Evolutionary conservation across 2,888 invertebrate species (phyloP).

Genomic region (Sylvicola fuscatus): DNA sequence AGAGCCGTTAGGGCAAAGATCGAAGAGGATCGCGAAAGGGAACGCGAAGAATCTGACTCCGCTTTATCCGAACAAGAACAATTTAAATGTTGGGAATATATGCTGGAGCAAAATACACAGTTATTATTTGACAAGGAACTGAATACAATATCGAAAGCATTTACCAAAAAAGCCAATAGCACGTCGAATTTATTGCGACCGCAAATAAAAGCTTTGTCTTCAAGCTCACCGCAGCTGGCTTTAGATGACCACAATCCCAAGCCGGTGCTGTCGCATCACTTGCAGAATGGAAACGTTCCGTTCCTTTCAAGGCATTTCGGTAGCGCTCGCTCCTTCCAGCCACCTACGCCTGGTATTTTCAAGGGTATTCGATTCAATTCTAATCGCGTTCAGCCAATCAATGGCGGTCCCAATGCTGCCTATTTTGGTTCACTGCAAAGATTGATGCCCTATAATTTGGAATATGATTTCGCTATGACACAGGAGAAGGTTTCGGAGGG

Average conservation of each 20-base stretch:
- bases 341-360: slow-evolving; percentile 24
- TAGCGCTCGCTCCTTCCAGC: slow-evolving; percentile 59
- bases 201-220: slow-evolving; percentile 37
- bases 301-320: slow-evolving; percentile 58
- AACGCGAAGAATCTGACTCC: slow-evolving; percentile 31
- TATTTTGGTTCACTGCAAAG: slow-evolving; percentile 72
- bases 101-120: slow-evolving; percentile 80
- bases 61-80: slow-evolving; percentile 55
- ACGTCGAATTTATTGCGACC: slow-evolving; percentile 10
- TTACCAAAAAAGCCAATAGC: slow-evolving; percentile 28
- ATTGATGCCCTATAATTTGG: slow-evolving; percentile 64
- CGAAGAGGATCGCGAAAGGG: slow-evolving; percentile 34
- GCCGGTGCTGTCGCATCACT: slow-evolving; percentile 12
- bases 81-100: slow-evolving; percentile 84
- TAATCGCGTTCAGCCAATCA: slow-evolving; percentile 28
- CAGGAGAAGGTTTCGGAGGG: slow-evolving; percentile 38
- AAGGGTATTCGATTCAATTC: slow-evolving; percentile 36
- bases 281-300: slow-evolving; percentile 20
- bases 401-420: slow-evolving; percentile 66
- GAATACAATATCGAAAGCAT: slow-evolving; percentile 50
- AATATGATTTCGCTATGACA: slow-evolving; percentile 66
- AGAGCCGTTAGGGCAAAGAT: slow-evolving; percentile 38
- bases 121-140: slow-evolving; percentile 72
- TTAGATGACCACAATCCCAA: slow-evolving; percentile 12
- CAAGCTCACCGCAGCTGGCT: slow-evolving; percentile 45